A percentile compares a stretch with the other conserved stretches of the same genome.
phyloP scores from a whole-genome alignment of 2,113 vertebrate species.

The Hiodon alosoides region DNA sequence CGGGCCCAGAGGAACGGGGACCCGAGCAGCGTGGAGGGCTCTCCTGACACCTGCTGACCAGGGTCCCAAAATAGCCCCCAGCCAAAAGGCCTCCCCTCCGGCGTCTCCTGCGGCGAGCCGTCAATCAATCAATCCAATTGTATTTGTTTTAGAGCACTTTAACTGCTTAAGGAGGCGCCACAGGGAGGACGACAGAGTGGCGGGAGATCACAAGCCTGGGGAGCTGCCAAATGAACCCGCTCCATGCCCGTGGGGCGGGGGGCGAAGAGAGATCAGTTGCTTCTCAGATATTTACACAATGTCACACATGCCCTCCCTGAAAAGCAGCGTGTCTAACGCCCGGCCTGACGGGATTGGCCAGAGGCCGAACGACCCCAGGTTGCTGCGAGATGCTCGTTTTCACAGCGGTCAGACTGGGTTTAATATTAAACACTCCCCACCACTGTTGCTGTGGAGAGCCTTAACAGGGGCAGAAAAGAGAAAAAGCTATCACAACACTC shows the following conservation, averaged over 20 bases:
- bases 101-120: too few species aligned
- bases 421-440: background rate
- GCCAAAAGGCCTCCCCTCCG: too few species aligned
- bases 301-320: conserved; percentile 3
- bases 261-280: background rate
- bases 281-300: background rate
- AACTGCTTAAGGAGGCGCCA: background rate
- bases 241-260: background rate
- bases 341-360: background rate
- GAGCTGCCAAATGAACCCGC: background rate
- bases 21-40: background rate
- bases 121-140: too few species aligned
- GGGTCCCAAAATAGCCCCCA: background rate
- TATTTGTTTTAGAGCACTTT: too few species aligned
- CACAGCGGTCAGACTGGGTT: background rate
- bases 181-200: background rate
- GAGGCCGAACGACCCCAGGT: background rate
- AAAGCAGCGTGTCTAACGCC: background rate
- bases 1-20: background rate
- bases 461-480: background rate
- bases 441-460: conserved; percentile 9
- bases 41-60: background rate
- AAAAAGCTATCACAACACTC: background rate
- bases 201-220: background rate
- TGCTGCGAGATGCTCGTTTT: too few species aligned